Base-by-base conservation (phyloP, 2,113 vertebrate genomes). In the Heliornis fulica region DNA sequence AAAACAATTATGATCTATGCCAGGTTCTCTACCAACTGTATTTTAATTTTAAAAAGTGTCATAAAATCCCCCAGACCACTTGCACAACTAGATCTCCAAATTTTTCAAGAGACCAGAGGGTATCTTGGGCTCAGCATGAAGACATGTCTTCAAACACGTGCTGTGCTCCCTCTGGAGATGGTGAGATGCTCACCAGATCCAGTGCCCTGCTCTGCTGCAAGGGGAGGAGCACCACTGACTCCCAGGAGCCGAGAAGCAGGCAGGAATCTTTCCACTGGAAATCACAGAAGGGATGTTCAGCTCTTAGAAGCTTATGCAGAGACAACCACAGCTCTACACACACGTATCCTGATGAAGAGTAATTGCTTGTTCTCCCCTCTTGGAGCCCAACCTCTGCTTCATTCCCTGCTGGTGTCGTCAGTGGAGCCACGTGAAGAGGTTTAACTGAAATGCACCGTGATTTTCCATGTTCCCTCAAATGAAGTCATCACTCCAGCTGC, bases 401-500 rank as follows among this genome's bases (percentile, higher is more conserved):
- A 29, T 43, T 51, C 75, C 78, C 69, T 46, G 60, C 45, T 17
- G 13, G 31, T 43, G 53, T 83, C 68, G 59, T 25, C 46, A 64
- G 74, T 46, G 70, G 53, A 81, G 63, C 29, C 66, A 69, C 26
- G 2, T 10, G n/a, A 66, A 48, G 60, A 50, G 63, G 46, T 21
- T 50, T 18, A 50, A 63, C 34, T 22, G 64, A 57, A 43, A 81
- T 15, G 23, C 51, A 16, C 38, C 8, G 34, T 70, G 77, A 48
- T 63, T 51, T 74, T 57, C 60, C 59, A 13, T 3, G 8, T 29
- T 38, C 60, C 65, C 56, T 16, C 0, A 5, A 43, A 88, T 95
- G 91, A 90, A 83, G 48, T 93, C 94, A 93, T 59, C 51, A 11
- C 51, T 65, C 53, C 88, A 53, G 66, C 72, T 31, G 51, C 46